These are phyloP conservation scores for Acanthosepion esculentum DNA, from an alignment of 2,888 invertebrate species.

Conservation along the genomic window DNA sequence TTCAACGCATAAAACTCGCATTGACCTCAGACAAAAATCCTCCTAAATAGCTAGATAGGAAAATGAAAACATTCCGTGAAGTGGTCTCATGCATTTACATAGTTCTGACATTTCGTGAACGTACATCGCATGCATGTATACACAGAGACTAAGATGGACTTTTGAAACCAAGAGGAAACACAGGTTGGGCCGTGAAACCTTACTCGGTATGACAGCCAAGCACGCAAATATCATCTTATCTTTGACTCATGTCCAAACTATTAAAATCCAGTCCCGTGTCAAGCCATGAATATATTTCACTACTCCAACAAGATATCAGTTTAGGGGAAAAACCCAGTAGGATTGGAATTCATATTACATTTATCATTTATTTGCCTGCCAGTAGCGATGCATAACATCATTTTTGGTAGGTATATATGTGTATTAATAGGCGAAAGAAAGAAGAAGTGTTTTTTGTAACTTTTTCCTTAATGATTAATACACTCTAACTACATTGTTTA, in stretches of 20 bases:
- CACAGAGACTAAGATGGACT: background rate
- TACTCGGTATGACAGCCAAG: background rate
- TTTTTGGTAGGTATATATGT: no score
- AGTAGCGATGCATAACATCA: no score
- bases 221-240: constrained; percentile 1
- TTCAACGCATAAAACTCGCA: no score
- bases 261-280: background rate
- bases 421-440: no score
- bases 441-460: no score
- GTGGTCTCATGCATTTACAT: background rate
- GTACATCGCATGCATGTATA: background rate
- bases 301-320: no score
- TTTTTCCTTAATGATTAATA: no score
- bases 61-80: background rate
- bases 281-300: background rate
- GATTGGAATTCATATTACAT: no score
- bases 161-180: background rate
- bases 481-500: no score
- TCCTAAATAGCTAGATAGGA: background rate
- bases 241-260: background rate
- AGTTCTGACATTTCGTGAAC: background rate
- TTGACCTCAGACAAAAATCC: no score
- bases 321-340: no score
- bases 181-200: background rate
- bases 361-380: no score